These are phyloP conservation scores for Perodicticus potto DNA, from an alignment of 2,797 vertebrate genomes.

Conservation along the genomic window DNA sequence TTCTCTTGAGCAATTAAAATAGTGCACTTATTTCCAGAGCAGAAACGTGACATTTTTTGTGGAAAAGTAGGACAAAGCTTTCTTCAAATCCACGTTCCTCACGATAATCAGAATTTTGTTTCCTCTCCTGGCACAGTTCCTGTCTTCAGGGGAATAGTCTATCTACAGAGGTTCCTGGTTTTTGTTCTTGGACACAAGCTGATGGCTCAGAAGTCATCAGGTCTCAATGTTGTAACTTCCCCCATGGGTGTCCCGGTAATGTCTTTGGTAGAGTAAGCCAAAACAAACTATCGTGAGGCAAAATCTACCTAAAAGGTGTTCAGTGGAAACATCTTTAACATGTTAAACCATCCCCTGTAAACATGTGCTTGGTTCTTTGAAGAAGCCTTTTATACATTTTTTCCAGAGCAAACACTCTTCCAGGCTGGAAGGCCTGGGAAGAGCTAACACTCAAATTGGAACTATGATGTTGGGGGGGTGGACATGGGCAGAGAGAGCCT, in stretches of 20 bases:
- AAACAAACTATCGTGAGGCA: background rate
- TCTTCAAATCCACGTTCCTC: background rate
- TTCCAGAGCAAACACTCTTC: background rate
- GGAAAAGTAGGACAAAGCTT: background rate
- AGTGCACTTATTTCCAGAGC: background rate
- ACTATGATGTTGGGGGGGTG: background rate
- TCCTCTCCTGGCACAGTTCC: background rate
- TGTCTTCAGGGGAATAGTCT: background rate
- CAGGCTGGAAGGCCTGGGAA: background rate
- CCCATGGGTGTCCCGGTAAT: fast-evolving
- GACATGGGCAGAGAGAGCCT: background rate
- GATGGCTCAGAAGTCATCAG: background rate
- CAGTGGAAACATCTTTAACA: background rate
- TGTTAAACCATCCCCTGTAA: background rate
- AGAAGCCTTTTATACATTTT: background rate
- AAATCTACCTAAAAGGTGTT: background rate
- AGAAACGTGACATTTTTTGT: constrained; percentile 2
- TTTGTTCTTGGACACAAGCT: background rate
- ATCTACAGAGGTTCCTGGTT: background rate
- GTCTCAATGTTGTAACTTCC: background rate
- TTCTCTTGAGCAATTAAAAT: constrained; percentile 15
- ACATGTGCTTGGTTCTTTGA: background rate
- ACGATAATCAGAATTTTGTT: background rate
- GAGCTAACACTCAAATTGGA: background rate
- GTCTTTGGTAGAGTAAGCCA: background rate